Evolutionary conservation across 35 echinoderm and acorn worm species (phyloP).

Genomic region (Eucidaris tribuloides): DNA sequence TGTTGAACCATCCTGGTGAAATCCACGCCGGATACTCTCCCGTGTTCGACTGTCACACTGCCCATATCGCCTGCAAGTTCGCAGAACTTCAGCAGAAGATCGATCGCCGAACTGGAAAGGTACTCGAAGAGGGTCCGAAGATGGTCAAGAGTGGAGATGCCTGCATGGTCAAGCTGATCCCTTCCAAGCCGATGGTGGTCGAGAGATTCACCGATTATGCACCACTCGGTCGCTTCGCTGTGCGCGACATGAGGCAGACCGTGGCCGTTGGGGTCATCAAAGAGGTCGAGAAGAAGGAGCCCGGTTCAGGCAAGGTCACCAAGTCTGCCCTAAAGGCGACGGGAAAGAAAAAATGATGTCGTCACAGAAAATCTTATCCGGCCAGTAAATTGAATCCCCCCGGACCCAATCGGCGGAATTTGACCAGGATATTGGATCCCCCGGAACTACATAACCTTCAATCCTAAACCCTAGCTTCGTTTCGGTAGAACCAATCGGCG

Average conservation of each 20-base stretch:
- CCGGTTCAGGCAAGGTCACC: neutral
- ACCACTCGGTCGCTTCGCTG: constrained; percentile 54
- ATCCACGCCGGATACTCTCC: constrained; percentile 40
- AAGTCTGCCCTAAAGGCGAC: constrained; percentile 47
- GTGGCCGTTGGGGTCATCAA: constrained; percentile 56
- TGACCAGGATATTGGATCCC: no score
- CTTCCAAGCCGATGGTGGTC: constrained; percentile 42
- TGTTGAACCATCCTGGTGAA: constrained; percentile 53
- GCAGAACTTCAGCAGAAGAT: constrained; percentile 16
- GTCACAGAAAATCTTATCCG: no score
- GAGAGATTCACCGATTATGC: constrained; percentile 26
- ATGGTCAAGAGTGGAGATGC: constrained; percentile 48
- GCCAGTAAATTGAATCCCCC: no score
- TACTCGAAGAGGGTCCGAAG: constrained; percentile 44
- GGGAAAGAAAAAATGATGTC: constrained; percentile 15
- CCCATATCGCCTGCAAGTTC: constrained; percentile 61
- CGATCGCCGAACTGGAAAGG: constrained; percentile 49
- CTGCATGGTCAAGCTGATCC: constrained; percentile 13
- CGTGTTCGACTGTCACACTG: constrained; percentile 56
- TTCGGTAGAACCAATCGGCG: no score
- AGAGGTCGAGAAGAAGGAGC: constrained; percentile 29
- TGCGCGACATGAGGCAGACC: constrained; percentile 59
- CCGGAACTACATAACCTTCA: no score
- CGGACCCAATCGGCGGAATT: no score
- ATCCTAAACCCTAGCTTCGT: no score